A percentile compares a stretch with the other conserved stretches of the same genome.
These are phyloP conservation scores for Hozukius guyotensis DNA, from an alignment of 2,797 vertebrate genomes.

Conservation along the genomic window DNA sequence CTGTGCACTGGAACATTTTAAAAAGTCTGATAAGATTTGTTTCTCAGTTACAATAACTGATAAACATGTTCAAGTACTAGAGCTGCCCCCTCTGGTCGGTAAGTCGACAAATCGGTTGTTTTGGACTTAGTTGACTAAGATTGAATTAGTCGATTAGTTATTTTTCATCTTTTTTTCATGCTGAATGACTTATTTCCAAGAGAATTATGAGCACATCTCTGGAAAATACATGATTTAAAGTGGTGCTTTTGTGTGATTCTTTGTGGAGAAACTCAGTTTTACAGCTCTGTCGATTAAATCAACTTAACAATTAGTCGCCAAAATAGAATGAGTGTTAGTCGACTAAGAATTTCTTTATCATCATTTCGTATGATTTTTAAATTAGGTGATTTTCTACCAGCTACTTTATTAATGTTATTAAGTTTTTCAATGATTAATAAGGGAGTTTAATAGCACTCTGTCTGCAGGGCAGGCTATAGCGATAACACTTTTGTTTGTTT, in stretches of 20 bases:
- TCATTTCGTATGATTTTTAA: background rate
- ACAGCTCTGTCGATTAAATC: no score
- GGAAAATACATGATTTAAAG: no score
- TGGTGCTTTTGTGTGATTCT: no score
- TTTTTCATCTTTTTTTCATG: no score
- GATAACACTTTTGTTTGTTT: background rate
- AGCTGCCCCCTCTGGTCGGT: no score
- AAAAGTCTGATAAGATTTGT: background rate
- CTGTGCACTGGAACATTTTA: background rate
- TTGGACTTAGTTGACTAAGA: rapidly evolving
- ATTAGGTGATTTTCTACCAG: background rate
- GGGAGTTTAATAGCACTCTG: background rate
- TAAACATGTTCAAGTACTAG: background rate
- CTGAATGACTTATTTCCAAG: no score
- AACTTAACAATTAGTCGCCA: no score
- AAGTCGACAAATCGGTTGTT: rapidly evolving
- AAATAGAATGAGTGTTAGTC: no score
- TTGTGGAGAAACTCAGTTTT: no score
- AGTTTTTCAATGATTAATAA: background rate
- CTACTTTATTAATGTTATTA: background rate
- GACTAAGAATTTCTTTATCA: no score
- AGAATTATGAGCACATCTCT: no score
- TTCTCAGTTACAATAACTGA: background rate
- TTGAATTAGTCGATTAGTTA: no score
- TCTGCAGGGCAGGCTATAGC: background rate